Percentiles rank a stretch among this genome's conserved stretches.
Evolutionary conservation across 2,888 invertebrate genomes (phyloP).

Genomic region (Invenusta paracnida): DNA sequence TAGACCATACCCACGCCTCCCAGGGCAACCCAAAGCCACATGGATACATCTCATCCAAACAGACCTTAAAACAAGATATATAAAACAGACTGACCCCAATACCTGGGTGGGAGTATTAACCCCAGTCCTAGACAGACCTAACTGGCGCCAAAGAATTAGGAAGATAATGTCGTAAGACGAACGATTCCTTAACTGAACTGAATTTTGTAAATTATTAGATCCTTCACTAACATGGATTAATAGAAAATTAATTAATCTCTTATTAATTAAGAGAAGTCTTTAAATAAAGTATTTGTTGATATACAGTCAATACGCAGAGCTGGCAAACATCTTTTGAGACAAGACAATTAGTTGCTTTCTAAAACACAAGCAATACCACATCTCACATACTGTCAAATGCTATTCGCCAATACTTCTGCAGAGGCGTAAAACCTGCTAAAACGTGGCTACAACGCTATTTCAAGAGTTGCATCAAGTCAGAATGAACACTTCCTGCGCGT

Average conservation of each 20-base stretch:
- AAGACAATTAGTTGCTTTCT: not conserved
- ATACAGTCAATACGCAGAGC: not conserved
- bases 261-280: not conserved
- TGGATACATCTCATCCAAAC: too few relatives aligned
- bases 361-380: constrained; percentile 2
- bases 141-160: too few relatives aligned
- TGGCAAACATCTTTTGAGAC: not conserved
- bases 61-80: too few relatives aligned
- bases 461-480: constrained; percentile 17
- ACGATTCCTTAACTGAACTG: too few relatives aligned
- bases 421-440: constrained; percentile 22
- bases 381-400: constrained; percentile 21
- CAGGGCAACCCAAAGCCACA: too few relatives aligned
- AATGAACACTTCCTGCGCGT: constrained; percentile 1
- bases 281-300: not conserved
- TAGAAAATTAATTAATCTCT: too few relatives aligned
- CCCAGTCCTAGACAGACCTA: too few relatives aligned
- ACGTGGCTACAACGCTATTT: constrained; percentile 15
- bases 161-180: too few relatives aligned
- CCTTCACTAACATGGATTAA: not conserved
- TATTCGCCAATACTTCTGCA: constrained; percentile 13
- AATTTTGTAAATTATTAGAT: too few relatives aligned
- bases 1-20: too few relatives aligned
- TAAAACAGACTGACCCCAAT: too few relatives aligned
- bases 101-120: too few relatives aligned